phyloP scores from a whole-genome alignment of 1,140 invertebrate species.

The Solenopsis fugax region DNA sequence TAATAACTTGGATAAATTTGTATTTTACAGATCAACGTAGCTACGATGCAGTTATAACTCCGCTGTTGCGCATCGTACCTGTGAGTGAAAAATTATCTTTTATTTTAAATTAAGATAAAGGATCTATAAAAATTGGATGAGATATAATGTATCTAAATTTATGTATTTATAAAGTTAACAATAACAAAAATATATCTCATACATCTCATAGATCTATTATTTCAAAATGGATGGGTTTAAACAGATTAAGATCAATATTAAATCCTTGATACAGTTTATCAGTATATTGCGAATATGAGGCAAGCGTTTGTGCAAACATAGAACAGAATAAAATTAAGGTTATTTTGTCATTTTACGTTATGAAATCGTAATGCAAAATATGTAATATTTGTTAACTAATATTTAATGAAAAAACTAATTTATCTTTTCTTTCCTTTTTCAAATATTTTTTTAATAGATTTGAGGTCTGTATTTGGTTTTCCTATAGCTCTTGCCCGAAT shows the following conservation, averaged over 20 bases:
- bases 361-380: not conserved
- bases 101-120: slow-evolving; percentile 20
- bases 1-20: not conserved
- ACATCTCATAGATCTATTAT: not conserved
- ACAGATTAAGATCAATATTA: not conserved
- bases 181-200: not conserved
- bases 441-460: slow-evolving; percentile 3
- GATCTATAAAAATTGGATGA: not conserved
- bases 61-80: not conserved
- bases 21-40: slow-evolving; percentile 2
- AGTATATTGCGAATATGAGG: not conserved
- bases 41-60: not conserved
- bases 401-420: not conserved
- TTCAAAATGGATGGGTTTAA: not conserved
- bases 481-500: no score
- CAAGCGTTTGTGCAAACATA: not conserved
- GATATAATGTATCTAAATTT: not conserved
- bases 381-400: not conserved
- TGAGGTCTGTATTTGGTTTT: not conserved
- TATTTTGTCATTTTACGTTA: not conserved
- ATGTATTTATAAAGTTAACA: not conserved
- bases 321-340: not conserved
- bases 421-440: not conserved
- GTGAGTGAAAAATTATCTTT: slow-evolving; percentile 15
- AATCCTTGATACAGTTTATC: not conserved